Evolutionary conservation across 92 coral and sea anemone species (phyloP).

Genomic region (Virgularia gustaviana): DNA sequence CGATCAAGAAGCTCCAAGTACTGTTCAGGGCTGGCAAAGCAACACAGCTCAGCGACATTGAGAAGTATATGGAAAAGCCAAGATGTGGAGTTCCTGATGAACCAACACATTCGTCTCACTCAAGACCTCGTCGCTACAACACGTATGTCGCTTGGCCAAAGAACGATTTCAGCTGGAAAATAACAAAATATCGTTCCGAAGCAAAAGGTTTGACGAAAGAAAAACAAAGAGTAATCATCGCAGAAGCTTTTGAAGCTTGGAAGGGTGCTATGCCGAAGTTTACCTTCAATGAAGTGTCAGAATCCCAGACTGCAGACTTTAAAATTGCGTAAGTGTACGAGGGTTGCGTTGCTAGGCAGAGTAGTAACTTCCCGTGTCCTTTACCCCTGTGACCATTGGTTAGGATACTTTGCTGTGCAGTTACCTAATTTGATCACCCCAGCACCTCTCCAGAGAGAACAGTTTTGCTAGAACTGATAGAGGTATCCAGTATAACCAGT

Average conservation of each 20-base stretch:
- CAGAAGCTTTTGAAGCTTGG: conserved; percentile 70
- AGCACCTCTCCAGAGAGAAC: background rate
- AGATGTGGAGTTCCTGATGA: conserved; percentile 84
- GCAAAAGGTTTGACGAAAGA: conserved; percentile 46
- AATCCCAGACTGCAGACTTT: conserved; percentile 41
- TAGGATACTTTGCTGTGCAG: background rate
- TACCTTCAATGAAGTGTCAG: conserved; percentile 41
- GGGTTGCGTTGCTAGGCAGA: background rate
- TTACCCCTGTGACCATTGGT: background rate
- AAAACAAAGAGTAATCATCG: conserved; percentile 40
- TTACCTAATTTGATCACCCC: background rate
- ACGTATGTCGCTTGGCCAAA: conserved; percentile 51
- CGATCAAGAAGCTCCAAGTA: conserved; percentile 39
- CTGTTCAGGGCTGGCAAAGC: conserved; percentile 58
- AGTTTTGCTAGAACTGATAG: background rate
- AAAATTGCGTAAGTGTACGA: conserved; percentile 52
- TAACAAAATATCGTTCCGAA: conserved; percentile 55
- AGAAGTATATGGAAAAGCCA: conserved; percentile 58
- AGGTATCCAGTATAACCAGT: background rate
- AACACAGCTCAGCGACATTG: conserved; percentile 47
- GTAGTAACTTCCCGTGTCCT: background rate
- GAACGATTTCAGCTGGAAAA: conserved; percentile 53
- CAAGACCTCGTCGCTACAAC: conserved; percentile 13
- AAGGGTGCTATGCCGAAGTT: conserved; percentile 46
- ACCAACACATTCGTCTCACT: background rate